Percentiles rank a stretch among this genome's conserved stretches.
Evolutionary conservation across 92 coral and sea anemone species (phyloP).

Genomic region (Micromussa lordhowensis): DNA sequence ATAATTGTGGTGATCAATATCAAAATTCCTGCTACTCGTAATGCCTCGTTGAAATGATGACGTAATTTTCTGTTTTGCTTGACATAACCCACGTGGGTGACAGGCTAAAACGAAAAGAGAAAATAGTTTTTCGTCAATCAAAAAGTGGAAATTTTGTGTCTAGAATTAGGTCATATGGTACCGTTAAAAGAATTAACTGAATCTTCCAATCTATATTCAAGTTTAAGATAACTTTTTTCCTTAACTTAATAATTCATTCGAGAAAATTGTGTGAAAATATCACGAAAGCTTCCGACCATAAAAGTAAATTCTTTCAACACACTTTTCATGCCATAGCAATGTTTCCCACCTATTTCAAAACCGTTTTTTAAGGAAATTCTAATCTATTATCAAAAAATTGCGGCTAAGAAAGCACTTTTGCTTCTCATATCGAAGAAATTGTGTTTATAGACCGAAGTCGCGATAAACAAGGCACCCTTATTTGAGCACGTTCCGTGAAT

Average conservation of each 20-base stretch:
- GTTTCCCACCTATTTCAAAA: slow-evolving; percentile 26
- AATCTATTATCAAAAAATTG: background rate
- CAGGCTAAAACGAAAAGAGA: slow-evolving; percentile 52
- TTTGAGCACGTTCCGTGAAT: slow-evolving; percentile 2
- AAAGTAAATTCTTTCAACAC: slow-evolving; percentile 30
- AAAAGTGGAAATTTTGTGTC: background rate
- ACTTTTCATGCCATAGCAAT: background rate
- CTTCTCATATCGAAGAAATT: background rate
- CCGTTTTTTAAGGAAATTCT: background rate
- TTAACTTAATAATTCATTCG: background rate
- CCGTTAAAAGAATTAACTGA: too few species aligned
- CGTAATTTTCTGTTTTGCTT: slow-evolving; percentile 78
- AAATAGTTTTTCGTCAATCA: slow-evolving; percentile 48
- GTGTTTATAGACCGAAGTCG: background rate
- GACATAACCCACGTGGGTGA: slow-evolving; percentile 94
- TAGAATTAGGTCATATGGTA: background rate
- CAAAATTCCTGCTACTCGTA: slow-evolving; percentile 72
- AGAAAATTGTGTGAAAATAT: background rate
- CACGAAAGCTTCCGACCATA: background rate
- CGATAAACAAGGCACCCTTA: slow-evolving; percentile 5
- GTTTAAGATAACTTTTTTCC: background rate
- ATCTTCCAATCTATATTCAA: background rate
- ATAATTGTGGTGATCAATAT: slow-evolving; percentile 72
- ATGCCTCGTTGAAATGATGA: slow-evolving; percentile 76
- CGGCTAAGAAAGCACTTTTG: background rate